Conservation (phyloP, 2,797 vertebrate species). For the Clarias fuscus region DNA sequence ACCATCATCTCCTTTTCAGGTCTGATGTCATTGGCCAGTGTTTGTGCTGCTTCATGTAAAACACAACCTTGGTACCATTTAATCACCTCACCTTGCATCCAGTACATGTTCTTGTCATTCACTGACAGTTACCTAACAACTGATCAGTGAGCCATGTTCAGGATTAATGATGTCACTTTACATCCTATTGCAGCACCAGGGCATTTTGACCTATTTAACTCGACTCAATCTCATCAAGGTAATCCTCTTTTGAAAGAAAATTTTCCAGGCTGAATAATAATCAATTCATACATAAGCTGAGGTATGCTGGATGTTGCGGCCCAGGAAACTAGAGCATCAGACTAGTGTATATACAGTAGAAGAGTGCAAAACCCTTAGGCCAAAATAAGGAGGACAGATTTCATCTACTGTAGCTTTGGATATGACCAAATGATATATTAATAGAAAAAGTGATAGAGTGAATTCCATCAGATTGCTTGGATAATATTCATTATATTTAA, state of each 20-base stretch:
- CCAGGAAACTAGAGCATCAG: not conserved
- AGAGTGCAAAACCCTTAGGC: not conserved
- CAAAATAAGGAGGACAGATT: not conserved
- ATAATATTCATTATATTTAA: not conserved
- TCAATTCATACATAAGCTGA: constrained; percentile 37
- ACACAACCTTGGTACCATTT: constrained; percentile 34
- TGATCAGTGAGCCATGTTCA: constrained; percentile 34
- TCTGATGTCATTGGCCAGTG: constrained; percentile 19
- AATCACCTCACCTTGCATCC: constrained; percentile 40
- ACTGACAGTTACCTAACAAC: constrained; percentile 43
- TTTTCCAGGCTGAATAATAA: constrained; percentile 31
- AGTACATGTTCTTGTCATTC: constrained; percentile 31
- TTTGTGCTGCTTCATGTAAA: constrained; percentile 23
- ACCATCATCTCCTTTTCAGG: not conserved
- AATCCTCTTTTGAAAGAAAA: constrained; percentile 51
- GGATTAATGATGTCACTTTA: constrained; percentile 31
- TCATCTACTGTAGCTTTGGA: not conserved
- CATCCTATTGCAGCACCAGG: not conserved
- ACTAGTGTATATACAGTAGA: not conserved
- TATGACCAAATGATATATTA: not conserved
- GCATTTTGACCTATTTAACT: constrained; percentile 44
- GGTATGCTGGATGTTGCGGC: not conserved
- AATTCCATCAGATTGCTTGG: not conserved
- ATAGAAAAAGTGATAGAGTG: not conserved
- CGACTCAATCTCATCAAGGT: constrained; percentile 46